These are phyloP conservation scores for Drosophila emarginata DNA, from an alignment of 2,888 invertebrate genomes.

Conservation along the genomic window DNA sequence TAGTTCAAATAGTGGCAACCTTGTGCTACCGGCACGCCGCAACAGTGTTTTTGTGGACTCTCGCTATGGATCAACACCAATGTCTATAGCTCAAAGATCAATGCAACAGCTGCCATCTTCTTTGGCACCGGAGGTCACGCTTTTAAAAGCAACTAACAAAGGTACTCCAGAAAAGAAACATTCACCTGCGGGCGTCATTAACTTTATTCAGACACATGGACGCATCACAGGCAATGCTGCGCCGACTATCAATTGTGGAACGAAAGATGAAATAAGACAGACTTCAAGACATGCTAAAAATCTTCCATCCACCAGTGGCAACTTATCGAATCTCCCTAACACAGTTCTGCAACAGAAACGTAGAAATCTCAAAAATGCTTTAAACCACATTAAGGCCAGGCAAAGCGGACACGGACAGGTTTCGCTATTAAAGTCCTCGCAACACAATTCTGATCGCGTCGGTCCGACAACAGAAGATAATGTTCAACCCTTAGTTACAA, in stretches of 20 bases:
- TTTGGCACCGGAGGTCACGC: constrained; percentile 39
- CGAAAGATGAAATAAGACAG: background rate
- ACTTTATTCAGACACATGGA: constrained; percentile 72
- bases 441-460: constrained; percentile 26
- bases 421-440: constrained; percentile 72
- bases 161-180: constrained; percentile 48
- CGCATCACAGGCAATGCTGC: constrained; percentile 61
- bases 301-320: constrained; percentile 16
- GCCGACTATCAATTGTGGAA: constrained; percentile 22
- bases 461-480: constrained; percentile 22
- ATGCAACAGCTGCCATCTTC: constrained; percentile 51
- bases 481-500: constrained; percentile 48
- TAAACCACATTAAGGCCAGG: constrained; percentile 73
- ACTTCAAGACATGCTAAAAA: constrained; percentile 1
- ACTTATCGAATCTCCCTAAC: constrained; percentile 50
- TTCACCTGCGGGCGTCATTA: constrained; percentile 68
- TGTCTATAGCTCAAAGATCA: constrained; percentile 61
- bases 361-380: constrained; percentile 74
- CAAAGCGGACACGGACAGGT: constrained; percentile 76
- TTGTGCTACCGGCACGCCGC: constrained; percentile 43
- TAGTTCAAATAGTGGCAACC: constrained; percentile 17
- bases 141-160: constrained; percentile 27
- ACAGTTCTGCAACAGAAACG: constrained; percentile 75
- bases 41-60: constrained; percentile 59
- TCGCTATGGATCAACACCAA: constrained; percentile 60